phyloP scores from a whole-genome alignment of 2,888 invertebrate genomes.

The Hydriomena furcata region DNA sequence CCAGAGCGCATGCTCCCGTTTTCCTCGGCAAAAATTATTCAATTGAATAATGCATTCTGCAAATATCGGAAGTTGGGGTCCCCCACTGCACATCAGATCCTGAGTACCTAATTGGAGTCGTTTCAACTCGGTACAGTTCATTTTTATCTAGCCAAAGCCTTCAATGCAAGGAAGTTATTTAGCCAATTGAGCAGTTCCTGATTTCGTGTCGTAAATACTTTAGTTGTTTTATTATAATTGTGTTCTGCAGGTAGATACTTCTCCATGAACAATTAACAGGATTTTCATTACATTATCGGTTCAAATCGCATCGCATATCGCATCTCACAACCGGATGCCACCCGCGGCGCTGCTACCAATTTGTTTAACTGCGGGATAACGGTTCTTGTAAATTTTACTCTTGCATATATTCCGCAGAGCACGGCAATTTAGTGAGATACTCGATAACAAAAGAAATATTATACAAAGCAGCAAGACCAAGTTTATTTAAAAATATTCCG shows the following conservation, averaged over 20 bases:
- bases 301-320: neutral
- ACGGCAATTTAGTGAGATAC: constrained; percentile 9
- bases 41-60: too few relatives aligned
- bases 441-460: constrained; percentile 22
- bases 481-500: constrained; percentile 27
- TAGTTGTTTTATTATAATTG: too few relatives aligned
- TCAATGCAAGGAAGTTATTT: constrained; percentile 11
- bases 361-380: constrained; percentile 25
- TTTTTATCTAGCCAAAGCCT: constrained; percentile 2
- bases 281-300: constrained; percentile 23
- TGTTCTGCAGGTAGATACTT: too few relatives aligned
- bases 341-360: constrained; percentile 21
- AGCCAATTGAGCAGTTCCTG: constrained; percentile 4
- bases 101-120: too few relatives aligned
- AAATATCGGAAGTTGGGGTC: neutral
- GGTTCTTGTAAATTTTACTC: constrained; percentile 20
- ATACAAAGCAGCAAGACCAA: constrained; percentile 11
- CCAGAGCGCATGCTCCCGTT: too few relatives aligned
- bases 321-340: constrained; percentile 21
- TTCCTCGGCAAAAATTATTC: too few relatives aligned
- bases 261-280: constrained; percentile 10
- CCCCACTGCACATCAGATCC: neutral
- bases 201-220: neutral
- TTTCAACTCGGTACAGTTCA: neutral
- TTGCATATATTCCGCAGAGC: constrained; percentile 22